phyloP scores from a whole-genome alignment of 2,113 vertebrate genomes.

The Coreoperca whiteheadi region DNA sequence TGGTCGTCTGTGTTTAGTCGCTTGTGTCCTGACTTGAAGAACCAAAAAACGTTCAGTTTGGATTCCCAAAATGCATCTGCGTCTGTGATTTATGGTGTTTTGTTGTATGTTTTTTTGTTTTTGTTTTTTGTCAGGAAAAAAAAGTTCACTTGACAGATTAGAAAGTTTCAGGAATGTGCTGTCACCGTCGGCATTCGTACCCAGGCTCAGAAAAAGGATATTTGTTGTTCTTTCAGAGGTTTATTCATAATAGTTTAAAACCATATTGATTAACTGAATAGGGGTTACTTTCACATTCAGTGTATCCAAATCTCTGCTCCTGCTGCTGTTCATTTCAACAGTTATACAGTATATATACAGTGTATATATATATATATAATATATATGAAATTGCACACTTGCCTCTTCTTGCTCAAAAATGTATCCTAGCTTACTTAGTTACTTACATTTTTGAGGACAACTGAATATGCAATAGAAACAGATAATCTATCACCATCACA shows the following conservation, averaged over 20 bases:
- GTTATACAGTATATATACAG: slow-evolving; percentile 35
- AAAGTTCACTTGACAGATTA: slow-evolving; percentile 8
- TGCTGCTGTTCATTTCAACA: slow-evolving; percentile 70
- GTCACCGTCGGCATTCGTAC: slow-evolving; percentile 34
- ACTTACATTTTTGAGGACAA: slow-evolving; percentile 67
- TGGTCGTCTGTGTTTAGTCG: slow-evolving; percentile 9
- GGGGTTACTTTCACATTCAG: slow-evolving; percentile 85
- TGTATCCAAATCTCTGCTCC: slow-evolving; percentile 74
- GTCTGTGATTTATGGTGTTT: slow-evolving; percentile 42
- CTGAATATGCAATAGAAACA: slow-evolving; percentile 81
- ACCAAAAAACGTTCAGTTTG: slow-evolving; percentile 65
- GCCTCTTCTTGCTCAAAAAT: slow-evolving; percentile 74
- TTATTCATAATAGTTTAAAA: slow-evolving; percentile 33
- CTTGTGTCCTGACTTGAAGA: slow-evolving; percentile 42
- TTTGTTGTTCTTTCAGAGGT: slow-evolving; percentile 15
- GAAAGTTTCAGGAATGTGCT: slow-evolving; percentile 37
- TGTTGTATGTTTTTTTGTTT: background rate
- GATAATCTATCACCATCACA: slow-evolving; percentile 56
- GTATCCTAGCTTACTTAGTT: slow-evolving; percentile 52
- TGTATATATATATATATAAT: slow-evolving; percentile 13
- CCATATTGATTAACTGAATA: slow-evolving; percentile 43
- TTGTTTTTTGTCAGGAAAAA: slow-evolving; percentile 20
- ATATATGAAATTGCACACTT: slow-evolving; percentile 65
- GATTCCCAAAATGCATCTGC: slow-evolving; percentile 39
- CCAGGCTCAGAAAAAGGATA: slow-evolving; percentile 25